Base-by-base conservation (phyloP, 35 echinoderm and acorn worm species). In the Stichopus chloronotus region DNA sequence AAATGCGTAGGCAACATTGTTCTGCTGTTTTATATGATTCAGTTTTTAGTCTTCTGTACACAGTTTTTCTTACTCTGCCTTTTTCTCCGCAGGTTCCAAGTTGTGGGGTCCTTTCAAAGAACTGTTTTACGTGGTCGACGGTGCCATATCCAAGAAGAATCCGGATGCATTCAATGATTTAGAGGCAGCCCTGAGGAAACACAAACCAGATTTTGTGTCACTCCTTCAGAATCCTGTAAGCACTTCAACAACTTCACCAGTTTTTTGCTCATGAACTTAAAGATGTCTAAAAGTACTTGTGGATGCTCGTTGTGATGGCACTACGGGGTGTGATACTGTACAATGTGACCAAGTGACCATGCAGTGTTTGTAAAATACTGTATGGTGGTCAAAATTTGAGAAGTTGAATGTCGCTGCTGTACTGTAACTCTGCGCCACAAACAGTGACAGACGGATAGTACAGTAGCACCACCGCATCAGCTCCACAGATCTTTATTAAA, bases 71-170 rank as follows among this genome's bases (percentile, higher is more conserved):
- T 43, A 43, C 30, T 43, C 1, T 43, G 3, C 30, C 30, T 43
- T 65, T 65, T 65, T 65, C 61, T 14, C 83, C 53, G 53, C 71
- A 96, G 95, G 92, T 72, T 93, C 95, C 61, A 95, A 91, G 69
- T 68, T 95, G 58, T 99, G 97, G 97, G 94, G 97, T 65, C 95
- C 95, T 69, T 99, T 95, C 88, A 99, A 99, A 90, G 97, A 99
- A 58, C 90, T 99, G 19, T 93, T 80, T 14, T 63, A 93, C 12
- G 94, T 93, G 1, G 95, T 99, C 23, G 89, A 94, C 57, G 87
- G 90, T 55, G 94, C 95, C 55, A 78, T 99, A 16, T 93, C 93
- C 5, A 90, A 96, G 77, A 93, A 93, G 55, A 85, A 92, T 57
- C 95, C 95, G 24, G 97, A 96, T 88, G 93, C 95, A 63, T 99